phyloP scores from a whole-genome alignment of 2,113 vertebrate species.

The Pycnonotus jocosus region DNA sequence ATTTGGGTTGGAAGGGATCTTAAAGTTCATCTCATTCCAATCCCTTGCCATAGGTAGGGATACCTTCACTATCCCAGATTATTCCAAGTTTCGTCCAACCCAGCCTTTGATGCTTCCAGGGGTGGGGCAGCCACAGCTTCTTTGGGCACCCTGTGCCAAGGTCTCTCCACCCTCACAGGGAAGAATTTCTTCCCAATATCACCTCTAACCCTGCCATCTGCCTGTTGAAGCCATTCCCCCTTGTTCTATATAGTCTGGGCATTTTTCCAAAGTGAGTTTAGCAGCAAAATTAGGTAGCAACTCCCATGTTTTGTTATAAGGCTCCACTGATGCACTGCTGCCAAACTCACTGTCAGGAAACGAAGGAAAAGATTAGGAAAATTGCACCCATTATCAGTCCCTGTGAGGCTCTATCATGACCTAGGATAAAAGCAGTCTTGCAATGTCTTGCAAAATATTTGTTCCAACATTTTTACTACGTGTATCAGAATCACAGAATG shows the following conservation, averaged over 20 bases:
- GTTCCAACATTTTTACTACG: background rate
- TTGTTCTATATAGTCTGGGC: no score
- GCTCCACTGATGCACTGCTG: background rate
- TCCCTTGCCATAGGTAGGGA: no score
- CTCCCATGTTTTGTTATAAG: background rate
- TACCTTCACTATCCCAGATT: background rate
- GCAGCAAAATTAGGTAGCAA: background rate
- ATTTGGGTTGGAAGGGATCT: background rate
- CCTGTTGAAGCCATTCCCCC: background rate
- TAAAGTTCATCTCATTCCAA: background rate
- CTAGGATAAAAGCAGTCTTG: background rate
- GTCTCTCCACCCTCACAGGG: rapidly evolving
- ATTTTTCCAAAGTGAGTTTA: background rate
- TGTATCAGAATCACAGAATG: background rate
- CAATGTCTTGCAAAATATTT: background rate
- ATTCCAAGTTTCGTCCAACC: rapidly evolving
- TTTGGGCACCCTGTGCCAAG: background rate
- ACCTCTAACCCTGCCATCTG: background rate
- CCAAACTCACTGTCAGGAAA: background rate
- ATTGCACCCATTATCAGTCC: background rate
- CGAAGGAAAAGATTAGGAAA: background rate
- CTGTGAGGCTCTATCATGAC: background rate
- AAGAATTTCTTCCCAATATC: background rate
- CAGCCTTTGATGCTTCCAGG: background rate
- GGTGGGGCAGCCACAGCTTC: background rate